Conservation (phyloP, 2,888 invertebrate genomes). For the Cantharis rufa region DNA sequence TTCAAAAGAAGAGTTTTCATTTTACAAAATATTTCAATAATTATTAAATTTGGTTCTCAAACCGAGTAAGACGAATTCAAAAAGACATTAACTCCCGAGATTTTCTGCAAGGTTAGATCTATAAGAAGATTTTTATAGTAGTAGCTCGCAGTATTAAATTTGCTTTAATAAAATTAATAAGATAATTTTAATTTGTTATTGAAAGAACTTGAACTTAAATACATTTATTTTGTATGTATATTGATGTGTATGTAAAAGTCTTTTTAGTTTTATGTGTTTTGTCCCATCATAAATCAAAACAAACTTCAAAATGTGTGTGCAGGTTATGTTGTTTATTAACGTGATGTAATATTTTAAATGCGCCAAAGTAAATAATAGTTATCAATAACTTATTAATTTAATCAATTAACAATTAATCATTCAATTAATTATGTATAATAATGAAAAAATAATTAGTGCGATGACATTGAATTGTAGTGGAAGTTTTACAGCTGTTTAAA, state of each 20-base stretch:
- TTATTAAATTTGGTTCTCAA: too few species aligned
- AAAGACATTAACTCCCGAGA: too few species aligned
- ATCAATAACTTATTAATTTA: neutral
- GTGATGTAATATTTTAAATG: neutral
- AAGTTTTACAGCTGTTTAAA: neutral
- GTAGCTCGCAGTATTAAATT: too few species aligned
- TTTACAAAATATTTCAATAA: too few species aligned
- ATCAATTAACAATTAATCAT: neutral
- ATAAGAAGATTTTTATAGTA: too few species aligned
- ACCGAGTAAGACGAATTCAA: too few species aligned
- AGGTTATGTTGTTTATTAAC: neutral
- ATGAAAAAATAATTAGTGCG: neutral
- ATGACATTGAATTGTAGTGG: neutral
- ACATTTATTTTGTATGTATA: neutral
- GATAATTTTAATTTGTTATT: neutral
- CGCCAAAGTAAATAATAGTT: neutral
- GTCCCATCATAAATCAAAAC: neutral
- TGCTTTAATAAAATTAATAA: neutral
- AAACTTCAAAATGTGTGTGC: neutral
- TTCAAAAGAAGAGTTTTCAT: too few species aligned
- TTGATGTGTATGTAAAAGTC: neutral
- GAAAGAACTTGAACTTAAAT: neutral
- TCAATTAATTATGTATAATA: neutral
- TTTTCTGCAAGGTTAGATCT: too few species aligned
- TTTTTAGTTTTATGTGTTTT: neutral